phyloP scores from a whole-genome alignment of 1,140 invertebrate species.

The Trichonephila clavata region DNA sequence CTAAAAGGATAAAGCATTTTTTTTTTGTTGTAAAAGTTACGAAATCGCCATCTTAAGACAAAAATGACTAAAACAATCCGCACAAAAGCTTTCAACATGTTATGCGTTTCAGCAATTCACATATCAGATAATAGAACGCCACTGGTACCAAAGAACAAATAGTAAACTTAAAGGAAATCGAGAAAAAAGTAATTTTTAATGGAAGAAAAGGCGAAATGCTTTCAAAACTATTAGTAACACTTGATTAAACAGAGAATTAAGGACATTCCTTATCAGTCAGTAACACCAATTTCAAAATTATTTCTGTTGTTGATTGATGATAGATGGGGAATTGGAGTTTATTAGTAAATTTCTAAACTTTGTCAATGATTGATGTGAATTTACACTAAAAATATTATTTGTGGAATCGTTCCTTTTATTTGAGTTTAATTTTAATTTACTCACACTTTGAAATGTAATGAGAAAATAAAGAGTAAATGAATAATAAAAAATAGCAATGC shows the following conservation, averaged over 20 bases:
- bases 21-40: neutral
- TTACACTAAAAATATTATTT: neutral
- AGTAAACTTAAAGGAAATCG: neutral
- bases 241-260: constrained; percentile 35
- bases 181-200: neutral
- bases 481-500: no score
- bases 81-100: constrained; percentile 14
- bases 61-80: neutral
- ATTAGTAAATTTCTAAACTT: neutral
- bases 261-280: constrained; percentile 42
- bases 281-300: constrained; percentile 6
- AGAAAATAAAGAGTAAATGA: no score
- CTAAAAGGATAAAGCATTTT: neutral
- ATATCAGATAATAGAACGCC: neutral
- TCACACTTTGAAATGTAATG: no score
- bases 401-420: no score
- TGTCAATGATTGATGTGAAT: neutral
- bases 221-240: constrained; percentile 50
- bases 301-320: neutral
- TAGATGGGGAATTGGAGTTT: neutral
- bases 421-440: no score
- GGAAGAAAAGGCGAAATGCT: constrained; percentile 9
- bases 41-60: neutral
- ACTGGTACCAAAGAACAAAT: neutral
- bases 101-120: neutral